Evolutionary conservation across 2,888 invertebrate species (phyloP).

Genomic region (Nymphalis urticae): DNA sequence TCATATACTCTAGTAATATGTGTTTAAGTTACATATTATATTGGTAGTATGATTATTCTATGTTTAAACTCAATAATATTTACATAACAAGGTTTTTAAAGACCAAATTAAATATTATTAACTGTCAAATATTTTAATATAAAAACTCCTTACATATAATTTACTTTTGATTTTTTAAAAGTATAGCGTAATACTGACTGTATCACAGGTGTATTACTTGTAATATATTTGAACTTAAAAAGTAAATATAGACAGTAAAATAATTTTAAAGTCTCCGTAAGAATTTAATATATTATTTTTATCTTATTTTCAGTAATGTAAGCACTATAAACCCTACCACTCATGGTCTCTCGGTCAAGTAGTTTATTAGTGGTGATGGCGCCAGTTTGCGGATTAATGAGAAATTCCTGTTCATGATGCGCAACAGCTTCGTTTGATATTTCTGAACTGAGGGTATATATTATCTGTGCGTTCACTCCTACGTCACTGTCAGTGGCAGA

Average conservation of each 20-base stretch:
- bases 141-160: too few species aligned
- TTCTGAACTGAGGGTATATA: constrained; percentile 86
- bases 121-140: too few species aligned
- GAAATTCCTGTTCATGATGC: constrained; percentile 86
- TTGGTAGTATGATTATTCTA: neutral
- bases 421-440: constrained; percentile 84
- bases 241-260: too few species aligned
- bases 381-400: constrained; percentile 95
- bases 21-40: neutral
- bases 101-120: too few species aligned
- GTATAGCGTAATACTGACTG: too few species aligned
- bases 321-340: constrained; percentile 62
- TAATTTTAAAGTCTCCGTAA: too few species aligned
- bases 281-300: too few species aligned
- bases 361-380: constrained; percentile 93
- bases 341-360: constrained; percentile 91
- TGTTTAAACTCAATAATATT: neutral
- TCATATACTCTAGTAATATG: neutral
- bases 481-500: constrained; percentile 97
- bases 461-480: constrained; percentile 95
- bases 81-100: too few species aligned
- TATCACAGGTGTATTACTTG: too few species aligned
- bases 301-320: neutral
- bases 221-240: too few species aligned
- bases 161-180: too few species aligned